Conservation (phyloP, 2,113 vertebrate species). For the Neopipo cinnamomea region DNA sequence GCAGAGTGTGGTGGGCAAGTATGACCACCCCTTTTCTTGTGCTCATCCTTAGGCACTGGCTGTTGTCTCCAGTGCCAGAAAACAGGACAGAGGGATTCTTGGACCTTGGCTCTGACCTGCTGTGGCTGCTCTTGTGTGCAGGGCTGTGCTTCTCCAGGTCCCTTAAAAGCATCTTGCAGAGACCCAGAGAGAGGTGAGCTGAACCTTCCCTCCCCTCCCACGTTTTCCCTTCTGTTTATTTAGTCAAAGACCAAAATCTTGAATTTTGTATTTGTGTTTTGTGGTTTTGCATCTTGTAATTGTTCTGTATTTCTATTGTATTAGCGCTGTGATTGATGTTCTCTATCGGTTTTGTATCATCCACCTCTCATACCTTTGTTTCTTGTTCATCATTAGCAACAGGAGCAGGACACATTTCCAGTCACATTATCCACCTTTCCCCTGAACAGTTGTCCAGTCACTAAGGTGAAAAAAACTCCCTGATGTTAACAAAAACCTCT, state of each 20-base stretch:
- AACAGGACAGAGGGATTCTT: fast-evolving
- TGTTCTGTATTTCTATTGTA: not conserved
- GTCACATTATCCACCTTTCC: not conserved
- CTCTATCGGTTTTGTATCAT: fast-evolving
- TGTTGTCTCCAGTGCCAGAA: not conserved
- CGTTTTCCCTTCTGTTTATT: not conserved
- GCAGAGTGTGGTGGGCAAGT: not conserved
- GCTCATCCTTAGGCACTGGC: not conserved
- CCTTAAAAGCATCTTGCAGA: not conserved
- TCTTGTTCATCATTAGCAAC: not conserved
- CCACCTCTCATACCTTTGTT: not conserved
- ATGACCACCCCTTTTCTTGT: not conserved
- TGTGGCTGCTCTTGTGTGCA: not conserved
- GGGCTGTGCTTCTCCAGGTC: not conserved
- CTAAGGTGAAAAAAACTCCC: not conserved
- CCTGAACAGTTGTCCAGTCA: not conserved
- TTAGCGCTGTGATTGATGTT: not conserved
- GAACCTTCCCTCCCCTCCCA: not conserved
- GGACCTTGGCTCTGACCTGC: not conserved
- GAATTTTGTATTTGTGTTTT: not conserved
- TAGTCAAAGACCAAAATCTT: not conserved
- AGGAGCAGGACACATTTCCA: not conserved
- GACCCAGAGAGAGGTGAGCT: not conserved
- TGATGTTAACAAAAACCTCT: not conserved
- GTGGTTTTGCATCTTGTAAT: not conserved